These are phyloP conservation scores for Pseudomyrmex cubaensis DNA, from an alignment of 1,140 invertebrate species.

Conservation along the genomic window DNA sequence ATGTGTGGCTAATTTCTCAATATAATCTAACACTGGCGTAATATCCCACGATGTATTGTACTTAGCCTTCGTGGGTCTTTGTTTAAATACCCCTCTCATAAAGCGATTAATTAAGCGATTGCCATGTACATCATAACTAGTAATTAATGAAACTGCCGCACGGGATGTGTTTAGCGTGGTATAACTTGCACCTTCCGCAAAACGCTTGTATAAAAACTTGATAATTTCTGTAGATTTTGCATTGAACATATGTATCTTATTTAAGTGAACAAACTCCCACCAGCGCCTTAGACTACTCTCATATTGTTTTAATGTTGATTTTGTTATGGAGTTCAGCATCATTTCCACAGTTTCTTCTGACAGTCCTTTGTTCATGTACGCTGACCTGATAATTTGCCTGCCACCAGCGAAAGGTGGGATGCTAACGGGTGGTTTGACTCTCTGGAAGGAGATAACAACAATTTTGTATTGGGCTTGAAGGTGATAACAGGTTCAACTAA, in stretches of 20 bases:
- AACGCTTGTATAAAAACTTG: conserved; percentile 77
- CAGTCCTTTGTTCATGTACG: background rate
- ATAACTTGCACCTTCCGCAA: conserved; percentile 2
- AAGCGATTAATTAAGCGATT: background rate
- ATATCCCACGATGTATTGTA: no score
- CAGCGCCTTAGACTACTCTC: conserved; percentile 3
- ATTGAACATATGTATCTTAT: background rate
- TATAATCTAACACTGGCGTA: no score
- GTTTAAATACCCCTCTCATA: background rate
- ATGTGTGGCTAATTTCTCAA: no score
- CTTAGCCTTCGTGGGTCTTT: background rate
- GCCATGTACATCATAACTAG: background rate
- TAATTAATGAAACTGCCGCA: conserved; percentile 23
- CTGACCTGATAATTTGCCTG: conserved; percentile 3
- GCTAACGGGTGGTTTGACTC: background rate
- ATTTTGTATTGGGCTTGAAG: background rate
- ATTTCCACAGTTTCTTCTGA: background rate
- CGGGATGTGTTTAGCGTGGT: conserved; percentile 21
- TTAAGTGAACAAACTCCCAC: background rate
- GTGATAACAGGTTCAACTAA: background rate
- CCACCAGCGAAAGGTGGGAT: background rate
- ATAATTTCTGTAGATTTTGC: conserved; percentile 10
- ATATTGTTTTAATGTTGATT: conserved; percentile 46
- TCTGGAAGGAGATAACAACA: background rate
- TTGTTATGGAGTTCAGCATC: conserved; percentile 6